phyloP scores from a whole-genome alignment of 2,888 invertebrate species.

The Dexiosoma caninum region DNA sequence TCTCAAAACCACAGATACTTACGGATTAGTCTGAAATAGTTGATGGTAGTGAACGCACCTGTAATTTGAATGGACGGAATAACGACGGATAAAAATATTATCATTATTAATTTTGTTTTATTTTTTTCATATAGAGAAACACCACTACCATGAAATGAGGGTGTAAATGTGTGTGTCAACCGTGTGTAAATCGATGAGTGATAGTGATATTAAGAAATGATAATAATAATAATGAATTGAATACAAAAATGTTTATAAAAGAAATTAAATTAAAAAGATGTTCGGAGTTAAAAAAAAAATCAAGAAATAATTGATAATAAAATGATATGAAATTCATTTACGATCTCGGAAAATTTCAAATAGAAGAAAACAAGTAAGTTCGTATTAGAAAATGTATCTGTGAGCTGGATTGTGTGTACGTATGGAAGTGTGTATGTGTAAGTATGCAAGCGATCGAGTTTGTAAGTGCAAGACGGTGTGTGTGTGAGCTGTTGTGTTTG shows the following conservation, averaged over 20 bases:
- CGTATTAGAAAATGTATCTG: conserved; percentile 47
- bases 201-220: conserved; percentile 22
- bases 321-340: conserved; percentile 17
- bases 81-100: conserved; percentile 36
- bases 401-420: neutral
- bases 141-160: conserved; percentile 40
- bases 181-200: conserved; percentile 4
- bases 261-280: neutral
- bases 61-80: conserved; percentile 65
- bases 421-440: neutral
- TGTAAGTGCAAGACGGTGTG: neutral
- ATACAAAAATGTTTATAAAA: conserved; percentile 1
- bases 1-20: conserved; percentile 69
- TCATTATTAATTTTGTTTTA: neutral
- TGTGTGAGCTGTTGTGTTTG: conserved; percentile 38
- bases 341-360: conserved; percentile 55
- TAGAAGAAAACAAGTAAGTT: conserved; percentile 53
- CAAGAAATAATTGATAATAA: neutral
- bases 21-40: conserved; percentile 77
- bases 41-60: conserved; percentile 77
- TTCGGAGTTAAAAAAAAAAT: neutral
- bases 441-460: conserved; percentile 42
- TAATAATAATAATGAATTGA: conserved; percentile 21
- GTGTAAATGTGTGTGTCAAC: conserved; percentile 16
- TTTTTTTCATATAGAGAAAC: conserved; percentile 22